Evolutionary conservation across 2,113 vertebrate genomes (phyloP).

Genomic region (Triplophysa rosa): DNA sequence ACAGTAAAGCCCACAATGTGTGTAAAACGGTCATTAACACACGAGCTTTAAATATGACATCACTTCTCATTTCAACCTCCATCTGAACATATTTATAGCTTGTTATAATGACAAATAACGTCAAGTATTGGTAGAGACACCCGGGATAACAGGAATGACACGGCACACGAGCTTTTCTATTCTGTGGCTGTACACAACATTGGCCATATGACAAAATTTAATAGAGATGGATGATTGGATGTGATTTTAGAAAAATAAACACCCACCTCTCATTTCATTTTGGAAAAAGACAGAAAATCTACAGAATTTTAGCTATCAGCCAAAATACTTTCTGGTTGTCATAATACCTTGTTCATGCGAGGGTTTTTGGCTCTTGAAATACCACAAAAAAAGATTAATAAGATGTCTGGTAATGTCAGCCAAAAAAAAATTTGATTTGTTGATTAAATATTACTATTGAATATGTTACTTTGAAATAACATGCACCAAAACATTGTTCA

Average conservation of each 20-base stretch:
- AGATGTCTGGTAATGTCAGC: too few relatives aligned
- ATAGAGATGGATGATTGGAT: background rate
- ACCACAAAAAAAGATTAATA: too few relatives aligned
- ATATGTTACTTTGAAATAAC: too few relatives aligned
- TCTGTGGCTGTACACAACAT: background rate
- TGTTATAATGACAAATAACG: background rate
- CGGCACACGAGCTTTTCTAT: background rate
- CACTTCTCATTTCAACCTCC: background rate
- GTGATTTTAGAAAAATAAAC: background rate
- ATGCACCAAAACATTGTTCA: background rate
- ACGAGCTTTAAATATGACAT: background rate
- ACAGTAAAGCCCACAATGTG: background rate
- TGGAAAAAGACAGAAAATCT: background rate
- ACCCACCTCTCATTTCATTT: background rate
- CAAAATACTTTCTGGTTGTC: background rate
- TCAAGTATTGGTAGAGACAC: slow-evolving; percentile 3
- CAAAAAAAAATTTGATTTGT: too few relatives aligned
- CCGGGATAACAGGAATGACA: background rate
- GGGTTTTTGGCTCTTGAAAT: too few relatives aligned
- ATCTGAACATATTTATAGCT: background rate
- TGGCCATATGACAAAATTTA: background rate
- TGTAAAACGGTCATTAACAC: background rate
- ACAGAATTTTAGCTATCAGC: background rate
- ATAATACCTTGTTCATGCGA: too few relatives aligned
- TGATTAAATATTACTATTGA: too few relatives aligned